Conservation (phyloP, 2,888 invertebrate genomes). For the Scaptomyza reducta region DNA sequence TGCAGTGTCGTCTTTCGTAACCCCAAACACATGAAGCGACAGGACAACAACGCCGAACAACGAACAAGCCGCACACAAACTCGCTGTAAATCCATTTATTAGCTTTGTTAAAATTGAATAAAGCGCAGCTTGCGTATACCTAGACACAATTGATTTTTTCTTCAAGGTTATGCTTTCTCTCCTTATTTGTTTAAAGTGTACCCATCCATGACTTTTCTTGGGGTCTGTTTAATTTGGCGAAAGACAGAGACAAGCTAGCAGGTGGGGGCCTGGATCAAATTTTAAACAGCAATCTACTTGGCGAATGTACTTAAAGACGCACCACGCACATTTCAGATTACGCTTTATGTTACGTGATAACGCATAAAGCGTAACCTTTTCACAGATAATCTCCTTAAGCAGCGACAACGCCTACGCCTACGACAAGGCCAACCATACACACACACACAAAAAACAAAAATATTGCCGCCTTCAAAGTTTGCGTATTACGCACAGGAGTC, state of each 20-base stretch:
- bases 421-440: slow-evolving; percentile 33
- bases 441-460: slow-evolving; percentile 34
- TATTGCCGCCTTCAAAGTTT: slow-evolving; percentile 46
- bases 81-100: slow-evolving; percentile 71
- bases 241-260: slow-evolving; percentile 32
- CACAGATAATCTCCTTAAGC: slow-evolving; percentile 78
- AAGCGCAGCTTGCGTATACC: slow-evolving; percentile 56
- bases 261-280: slow-evolving; percentile 67
- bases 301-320: slow-evolving; percentile 70
- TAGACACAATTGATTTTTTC: slow-evolving; percentile 73
- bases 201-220: slow-evolving; percentile 38
- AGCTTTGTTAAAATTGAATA: slow-evolving; percentile 77
- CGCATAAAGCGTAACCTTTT: slow-evolving; percentile 80
- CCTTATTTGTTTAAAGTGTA: slow-evolving; percentile 34
- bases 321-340: slow-evolving; percentile 74
- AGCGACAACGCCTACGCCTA: slow-evolving; percentile 34
- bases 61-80: slow-evolving; percentile 34
- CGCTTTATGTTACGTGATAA: slow-evolving; percentile 81
- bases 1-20: slow-evolving; percentile 50
- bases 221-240: slow-evolving; percentile 63
- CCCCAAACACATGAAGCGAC: neutral
- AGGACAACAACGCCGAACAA: slow-evolving; percentile 25
- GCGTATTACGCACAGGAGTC: slow-evolving; percentile 33
- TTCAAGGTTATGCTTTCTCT: slow-evolving; percentile 54
- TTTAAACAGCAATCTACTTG: slow-evolving; percentile 76